Evolutionary conservation across 2,113 vertebrate genomes (phyloP).

Genomic region (Chaetodon auriga): DNA sequence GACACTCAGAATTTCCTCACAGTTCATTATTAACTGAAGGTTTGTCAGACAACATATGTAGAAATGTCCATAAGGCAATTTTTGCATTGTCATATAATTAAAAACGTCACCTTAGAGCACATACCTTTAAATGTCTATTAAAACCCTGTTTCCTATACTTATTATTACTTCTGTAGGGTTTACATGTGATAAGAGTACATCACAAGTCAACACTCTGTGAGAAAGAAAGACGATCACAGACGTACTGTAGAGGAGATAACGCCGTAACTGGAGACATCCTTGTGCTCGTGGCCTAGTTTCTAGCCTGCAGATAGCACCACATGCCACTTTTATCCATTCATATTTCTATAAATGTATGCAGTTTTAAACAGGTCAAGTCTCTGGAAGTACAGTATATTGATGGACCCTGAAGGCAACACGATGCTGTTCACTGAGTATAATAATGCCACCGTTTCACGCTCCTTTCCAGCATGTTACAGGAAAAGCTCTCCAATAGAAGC

Average conservation of each 20-base stretch:
- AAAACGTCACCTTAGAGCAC: neutral
- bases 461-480: neutral
- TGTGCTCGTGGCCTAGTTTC: conserved; percentile 58
- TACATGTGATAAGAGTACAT: neutral
- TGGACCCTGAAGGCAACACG: neutral
- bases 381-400: neutral
- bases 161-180: conserved; percentile 1
- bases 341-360: neutral
- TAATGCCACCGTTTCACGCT: neutral
- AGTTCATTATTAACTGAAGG: no score
- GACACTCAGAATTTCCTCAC: neutral
- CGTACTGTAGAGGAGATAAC: conserved; percentile 49
- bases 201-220: conserved; percentile 27
- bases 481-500: neutral
- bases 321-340: neutral
- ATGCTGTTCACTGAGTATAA: neutral
- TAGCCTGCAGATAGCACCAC: neutral
- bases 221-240: conserved; percentile 66
- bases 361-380: neutral
- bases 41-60: neutral
- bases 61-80: no score
- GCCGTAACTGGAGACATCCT: conserved; percentile 69
- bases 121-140: neutral
- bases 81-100: neutral
- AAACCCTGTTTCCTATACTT: neutral